Conservation (phyloP, 2,797 vertebrate genomes). For the Agapornis canus region DNA sequence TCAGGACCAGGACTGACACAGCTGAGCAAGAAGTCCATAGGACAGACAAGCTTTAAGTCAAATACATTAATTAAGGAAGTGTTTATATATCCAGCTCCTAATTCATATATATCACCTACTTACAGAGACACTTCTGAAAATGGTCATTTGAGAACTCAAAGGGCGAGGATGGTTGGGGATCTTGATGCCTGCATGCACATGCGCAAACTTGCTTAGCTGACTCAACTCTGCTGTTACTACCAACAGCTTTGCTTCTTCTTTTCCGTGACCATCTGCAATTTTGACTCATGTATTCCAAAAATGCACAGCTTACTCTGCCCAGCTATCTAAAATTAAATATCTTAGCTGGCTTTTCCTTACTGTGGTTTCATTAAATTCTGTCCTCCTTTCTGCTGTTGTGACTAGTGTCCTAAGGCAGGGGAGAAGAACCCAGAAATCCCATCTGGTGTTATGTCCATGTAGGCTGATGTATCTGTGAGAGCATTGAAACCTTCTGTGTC, state of each 20-base stretch:
- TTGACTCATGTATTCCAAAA: slow-evolving; percentile 36
- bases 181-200: background rate
- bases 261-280: background rate
- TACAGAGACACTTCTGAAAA: background rate
- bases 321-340: slow-evolving; percentile 5
- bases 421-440: background rate
- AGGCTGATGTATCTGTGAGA: background rate
- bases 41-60: background rate
- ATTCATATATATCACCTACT: background rate
- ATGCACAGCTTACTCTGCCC: background rate
- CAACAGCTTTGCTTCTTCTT: slow-evolving; percentile 30
- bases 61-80: background rate
- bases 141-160: background rate
- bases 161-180: background rate
- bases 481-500: background rate
- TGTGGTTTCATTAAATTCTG: background rate
- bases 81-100: background rate
- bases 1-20: background rate
- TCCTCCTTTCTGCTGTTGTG: background rate
- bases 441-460: background rate
- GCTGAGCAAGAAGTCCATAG: background rate
- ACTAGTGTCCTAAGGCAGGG: background rate
- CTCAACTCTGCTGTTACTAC: background rate
- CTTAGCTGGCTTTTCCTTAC: background rate
- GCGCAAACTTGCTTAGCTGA: background rate